These are phyloP conservation scores for Drosophila erecta DNA, from an alignment of 1,140 invertebrate species.

Conservation along the genomic window DNA sequence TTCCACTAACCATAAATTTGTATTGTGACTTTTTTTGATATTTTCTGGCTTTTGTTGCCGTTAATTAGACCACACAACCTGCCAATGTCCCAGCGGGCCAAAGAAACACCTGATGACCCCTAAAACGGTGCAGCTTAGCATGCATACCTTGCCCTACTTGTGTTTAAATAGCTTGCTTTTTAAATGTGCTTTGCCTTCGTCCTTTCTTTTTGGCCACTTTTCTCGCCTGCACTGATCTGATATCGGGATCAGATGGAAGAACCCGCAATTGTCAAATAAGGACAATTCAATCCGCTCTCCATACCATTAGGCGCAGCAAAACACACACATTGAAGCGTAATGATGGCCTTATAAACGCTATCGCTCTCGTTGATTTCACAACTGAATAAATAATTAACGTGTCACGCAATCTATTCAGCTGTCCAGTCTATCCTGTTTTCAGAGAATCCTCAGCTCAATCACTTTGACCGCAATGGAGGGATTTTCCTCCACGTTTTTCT, in stretches of 20 bases:
- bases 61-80: slow-evolving; percentile 64
- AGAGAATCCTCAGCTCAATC: not conserved
- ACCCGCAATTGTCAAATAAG: slow-evolving; percentile 67
- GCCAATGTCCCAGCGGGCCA: slow-evolving; percentile 18
- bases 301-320: too few relatives aligned
- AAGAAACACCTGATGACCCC: slow-evolving; percentile 12
- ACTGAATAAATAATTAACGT: not conserved
- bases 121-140: slow-evolving; percentile 8
- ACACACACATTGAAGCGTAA: slow-evolving; percentile 1
- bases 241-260: slow-evolving; percentile 16
- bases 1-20: slow-evolving; percentile 2
- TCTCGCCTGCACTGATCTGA: slow-evolving; percentile 28
- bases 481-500: slow-evolving; percentile 20
- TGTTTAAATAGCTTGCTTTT: slow-evolving; percentile 22
- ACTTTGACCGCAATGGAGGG: slow-evolving; percentile 11
- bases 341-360: not conserved
- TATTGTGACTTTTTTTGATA: slow-evolving; percentile 13
- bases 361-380: not conserved
- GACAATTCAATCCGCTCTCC: slow-evolving; percentile 65
- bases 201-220: slow-evolving; percentile 25
- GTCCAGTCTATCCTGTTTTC: not conserved
- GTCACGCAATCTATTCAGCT: too few relatives aligned
- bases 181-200: slow-evolving; percentile 3
- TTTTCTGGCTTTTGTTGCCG: slow-evolving; percentile 31
- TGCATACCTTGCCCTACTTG: slow-evolving; percentile 42